Percentiles rank a stretch among this genome's conserved stretches.
Evolutionary conservation across 2,888 invertebrate genomes (phyloP).

Genomic region (Sepioteuthis lessoniana): DNA sequence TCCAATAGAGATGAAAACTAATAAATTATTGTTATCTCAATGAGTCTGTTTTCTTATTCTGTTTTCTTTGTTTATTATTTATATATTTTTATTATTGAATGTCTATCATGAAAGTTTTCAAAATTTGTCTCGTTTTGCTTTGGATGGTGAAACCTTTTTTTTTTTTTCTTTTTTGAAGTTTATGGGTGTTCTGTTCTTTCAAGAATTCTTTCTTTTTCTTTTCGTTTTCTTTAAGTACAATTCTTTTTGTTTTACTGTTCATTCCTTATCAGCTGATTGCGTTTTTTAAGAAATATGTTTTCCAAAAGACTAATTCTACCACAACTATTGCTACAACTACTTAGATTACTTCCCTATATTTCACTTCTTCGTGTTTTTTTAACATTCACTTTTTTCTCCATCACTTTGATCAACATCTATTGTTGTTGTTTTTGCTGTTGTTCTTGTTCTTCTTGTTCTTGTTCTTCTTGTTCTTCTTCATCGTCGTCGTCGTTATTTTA

Average conservation of each 20-base stretch:
- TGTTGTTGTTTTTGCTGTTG: too few species aligned
- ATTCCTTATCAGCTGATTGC: not conserved
- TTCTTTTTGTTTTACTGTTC: not conserved
- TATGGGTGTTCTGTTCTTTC: not conserved
- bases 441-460: too few species aligned
- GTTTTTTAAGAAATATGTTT: too few species aligned
- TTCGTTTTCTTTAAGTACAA: not conserved
- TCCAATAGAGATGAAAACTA: not conserved
- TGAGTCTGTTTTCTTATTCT: not conserved
- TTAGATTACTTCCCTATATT: not conserved
- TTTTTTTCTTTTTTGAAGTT: not conserved
- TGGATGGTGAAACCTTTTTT: not conserved
- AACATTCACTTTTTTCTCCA: too few species aligned
- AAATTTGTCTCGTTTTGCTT: not conserved
- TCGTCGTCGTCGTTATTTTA: too few species aligned
- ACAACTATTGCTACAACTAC: too few species aligned
- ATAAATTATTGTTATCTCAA: slow-evolving; percentile 33
- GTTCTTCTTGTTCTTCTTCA: not conserved
- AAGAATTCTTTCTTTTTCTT: not conserved
- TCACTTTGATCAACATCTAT: too few species aligned
- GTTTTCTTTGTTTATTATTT: too few species aligned
- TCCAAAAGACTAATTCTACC: too few species aligned
- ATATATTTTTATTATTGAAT: not conserved
- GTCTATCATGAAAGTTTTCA: not conserved
- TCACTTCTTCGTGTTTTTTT: too few species aligned